Evolutionary conservation across 1,140 invertebrate genomes (phyloP).

Genomic region (Lasaia peninsularis): DNA sequence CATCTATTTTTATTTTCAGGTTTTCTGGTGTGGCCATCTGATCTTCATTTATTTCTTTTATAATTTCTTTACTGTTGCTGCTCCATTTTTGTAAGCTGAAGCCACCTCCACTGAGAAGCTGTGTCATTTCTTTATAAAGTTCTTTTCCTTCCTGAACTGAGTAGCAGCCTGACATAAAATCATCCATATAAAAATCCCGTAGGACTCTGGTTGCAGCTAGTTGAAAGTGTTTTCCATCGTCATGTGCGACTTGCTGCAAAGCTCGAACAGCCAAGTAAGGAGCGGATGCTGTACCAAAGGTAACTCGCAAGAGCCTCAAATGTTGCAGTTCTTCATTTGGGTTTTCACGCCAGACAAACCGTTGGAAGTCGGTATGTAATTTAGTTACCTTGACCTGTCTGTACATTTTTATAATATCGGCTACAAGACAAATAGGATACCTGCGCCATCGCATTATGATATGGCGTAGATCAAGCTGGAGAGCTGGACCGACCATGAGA

Average conservation of each 20-base stretch:
- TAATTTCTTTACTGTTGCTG: not conserved
- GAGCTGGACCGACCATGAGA: slow-evolving; percentile 21
- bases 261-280: not conserved
- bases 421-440: slow-evolving; percentile 15
- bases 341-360: not conserved
- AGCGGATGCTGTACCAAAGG: not conserved
- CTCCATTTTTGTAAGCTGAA: not conserved
- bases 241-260: not conserved
- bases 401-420: slow-evolving; percentile 29
- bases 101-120: not conserved
- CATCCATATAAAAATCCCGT: not conserved
- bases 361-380: not conserved
- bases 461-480: slow-evolving; percentile 23
- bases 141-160: not conserved
- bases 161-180: not conserved
- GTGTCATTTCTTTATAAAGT: not conserved
- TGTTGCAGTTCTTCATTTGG: not conserved
- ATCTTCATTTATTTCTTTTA: not conserved
- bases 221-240: not conserved
- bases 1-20: not conserved
- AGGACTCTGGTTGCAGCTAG: not conserved
- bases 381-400: not conserved
- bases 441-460: slow-evolving; percentile 25
- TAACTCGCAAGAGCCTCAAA: not conserved
- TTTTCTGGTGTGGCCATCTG: not conserved